Evolutionary conservation across 2,797 vertebrate species (phyloP), one percentile per base, ranked within the genome.

Genomic region (Philypnodon macrostomus): DNA sequence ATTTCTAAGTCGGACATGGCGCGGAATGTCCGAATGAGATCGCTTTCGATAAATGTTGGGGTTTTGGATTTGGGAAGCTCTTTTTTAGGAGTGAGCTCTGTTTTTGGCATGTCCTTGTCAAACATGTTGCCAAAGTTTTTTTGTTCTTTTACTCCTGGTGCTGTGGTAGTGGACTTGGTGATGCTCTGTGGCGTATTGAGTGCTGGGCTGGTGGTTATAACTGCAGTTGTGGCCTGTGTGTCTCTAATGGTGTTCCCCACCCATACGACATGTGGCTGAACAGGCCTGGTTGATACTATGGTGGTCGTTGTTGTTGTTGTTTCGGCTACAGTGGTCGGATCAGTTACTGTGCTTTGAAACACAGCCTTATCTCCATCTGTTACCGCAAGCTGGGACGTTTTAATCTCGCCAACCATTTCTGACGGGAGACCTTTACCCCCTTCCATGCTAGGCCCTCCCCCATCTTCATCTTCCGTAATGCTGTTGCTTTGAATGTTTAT

Each of bases 1-100:
- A 96, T 91, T 74, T 98, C 95, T 70, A 97, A 58, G 49, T 96
- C 93, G 0, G 91, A 90, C 68, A 90, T 81, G 36, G 93, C 87
- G 12, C 84, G 76, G 15, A 92, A 70, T 0, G 86, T 70, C 64
- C 87, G 88, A 0, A 87, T 64, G 4, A 90, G 79, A 57, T 92
- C 89, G 0, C 69, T 82, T 36, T 93, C 92, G 0, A 88, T 88
- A 4, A 73, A 0, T 7, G 81, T 87, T 0, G 70, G 74, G 0
- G 77, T 71, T 29, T 85, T 70, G 2, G 89, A 82, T 53, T 87
- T 74, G 0, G 94, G 90, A 23, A 77, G 13, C 3, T 91, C 90
- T 77, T 75, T 89, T 80, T 78, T 74, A 3, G 67, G 70, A 19
- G 36, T 61, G 2, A 23, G 5, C 1, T 76, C 76, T 12, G 48